These are phyloP conservation scores for Euura saliciscinereae DNA, from an alignment of 1,140 invertebrate genomes.

Conservation along the genomic window DNA sequence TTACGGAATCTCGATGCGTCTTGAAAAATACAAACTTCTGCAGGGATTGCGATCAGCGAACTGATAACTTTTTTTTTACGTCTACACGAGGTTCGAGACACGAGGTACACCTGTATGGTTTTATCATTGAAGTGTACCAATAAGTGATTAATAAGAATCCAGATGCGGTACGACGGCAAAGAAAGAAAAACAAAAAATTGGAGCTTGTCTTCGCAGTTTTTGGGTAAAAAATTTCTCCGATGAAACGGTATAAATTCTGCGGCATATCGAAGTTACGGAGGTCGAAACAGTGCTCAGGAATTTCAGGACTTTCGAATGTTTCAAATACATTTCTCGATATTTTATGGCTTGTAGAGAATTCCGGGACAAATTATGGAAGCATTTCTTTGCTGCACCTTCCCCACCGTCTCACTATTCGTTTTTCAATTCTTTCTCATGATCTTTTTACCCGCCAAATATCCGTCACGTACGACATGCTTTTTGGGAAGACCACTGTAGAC, in stretches of 20 bases:
- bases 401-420: neutral
- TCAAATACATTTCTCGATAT: slow-evolving; percentile 7
- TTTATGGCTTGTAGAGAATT: neutral
- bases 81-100: neutral
- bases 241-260: too few relatives aligned
- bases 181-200: too few relatives aligned
- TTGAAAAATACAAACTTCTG: neutral
- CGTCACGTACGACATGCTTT: slow-evolving; percentile 4
- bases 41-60: neutral
- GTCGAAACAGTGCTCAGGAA: neutral
- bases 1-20: neutral
- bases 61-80: neutral
- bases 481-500: neutral
- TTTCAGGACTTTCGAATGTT: slow-evolving; percentile 5
- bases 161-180: too few relatives aligned
- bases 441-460: slow-evolving; percentile 2
- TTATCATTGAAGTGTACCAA: too few relatives aligned
- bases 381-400: slow-evolving; percentile 5
- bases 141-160: too few relatives aligned
- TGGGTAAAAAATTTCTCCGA: too few relatives aligned
- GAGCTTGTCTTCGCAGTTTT: too few relatives aligned
- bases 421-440: neutral
- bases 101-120: neutral
- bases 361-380: slow-evolving; percentile 4
- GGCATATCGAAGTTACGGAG: neutral